Conservation (phyloP, 2,888 invertebrate species). For the Gisinianus flammeolus region DNA sequence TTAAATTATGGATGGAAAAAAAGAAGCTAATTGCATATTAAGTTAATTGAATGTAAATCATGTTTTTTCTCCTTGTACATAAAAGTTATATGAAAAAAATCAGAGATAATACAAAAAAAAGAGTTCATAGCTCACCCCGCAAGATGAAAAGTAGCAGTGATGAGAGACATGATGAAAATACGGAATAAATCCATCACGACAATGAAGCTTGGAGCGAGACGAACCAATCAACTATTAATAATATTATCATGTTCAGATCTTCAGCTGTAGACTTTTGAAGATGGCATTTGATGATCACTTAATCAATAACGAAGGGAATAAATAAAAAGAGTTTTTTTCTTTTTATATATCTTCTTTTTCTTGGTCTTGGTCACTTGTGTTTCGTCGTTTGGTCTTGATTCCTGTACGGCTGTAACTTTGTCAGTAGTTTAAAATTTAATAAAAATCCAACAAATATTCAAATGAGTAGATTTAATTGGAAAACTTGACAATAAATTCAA, state of each 20-base stretch:
- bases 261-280: conserved; percentile 2
- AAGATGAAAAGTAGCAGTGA: conserved; percentile 54
- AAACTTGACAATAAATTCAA: neutral
- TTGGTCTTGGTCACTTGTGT: neutral
- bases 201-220: conserved; percentile 18
- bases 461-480: neutral
- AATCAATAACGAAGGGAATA: neutral
- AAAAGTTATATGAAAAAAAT: neutral
- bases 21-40: neutral
- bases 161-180: conserved; percentile 54
- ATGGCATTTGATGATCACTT: conserved; percentile 18
- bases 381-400: neutral
- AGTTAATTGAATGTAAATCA: neutral
- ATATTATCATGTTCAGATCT: conserved; percentile 32
- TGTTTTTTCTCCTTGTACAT: neutral
- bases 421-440: too few species aligned
- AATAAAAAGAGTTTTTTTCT: neutral
- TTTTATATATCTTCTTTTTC: neutral
- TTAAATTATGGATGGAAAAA: too few species aligned
- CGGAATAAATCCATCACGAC: conserved; percentile 56
- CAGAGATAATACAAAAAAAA: neutral
- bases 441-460: neutral
- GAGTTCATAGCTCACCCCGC: conserved; percentile 37
- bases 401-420: neutral
- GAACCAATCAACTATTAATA: conserved; percentile 17